Evolutionary conservation across 2,113 vertebrate genomes (phyloP).

Genomic region (Pteropus alecto): DNA sequence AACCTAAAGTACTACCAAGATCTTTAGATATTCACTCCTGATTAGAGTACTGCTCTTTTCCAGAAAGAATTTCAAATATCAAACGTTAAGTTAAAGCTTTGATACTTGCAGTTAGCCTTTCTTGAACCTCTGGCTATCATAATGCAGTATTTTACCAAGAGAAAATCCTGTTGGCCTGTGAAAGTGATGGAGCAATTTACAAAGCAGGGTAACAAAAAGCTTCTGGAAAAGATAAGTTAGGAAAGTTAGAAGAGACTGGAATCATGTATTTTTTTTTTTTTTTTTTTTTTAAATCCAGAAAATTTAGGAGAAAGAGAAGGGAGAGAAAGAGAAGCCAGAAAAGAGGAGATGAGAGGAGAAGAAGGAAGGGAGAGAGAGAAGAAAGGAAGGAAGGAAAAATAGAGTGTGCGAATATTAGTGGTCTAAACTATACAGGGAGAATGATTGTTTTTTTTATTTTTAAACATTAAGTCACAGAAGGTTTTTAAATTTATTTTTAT

Average conservation of each 20-base stretch:
- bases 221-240: not conserved
- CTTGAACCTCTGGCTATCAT: not conserved
- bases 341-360: not conserved
- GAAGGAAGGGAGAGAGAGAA: not conserved
- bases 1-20: not conserved
- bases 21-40: not conserved
- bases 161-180: not conserved
- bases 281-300: no score
- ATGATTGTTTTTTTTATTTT: not conserved
- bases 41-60: not conserved
- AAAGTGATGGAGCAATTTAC: not conserved
- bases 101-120: not conserved
- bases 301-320: not conserved
- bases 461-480: not conserved
- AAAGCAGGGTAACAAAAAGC: not conserved
- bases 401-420: not conserved
- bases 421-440: not conserved
- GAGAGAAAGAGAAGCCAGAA: not conserved
- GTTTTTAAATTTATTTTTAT: not conserved
- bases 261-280: no score
- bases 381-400: not conserved
- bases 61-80: not conserved
- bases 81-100: not conserved
- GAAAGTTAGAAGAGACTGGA: not conserved
- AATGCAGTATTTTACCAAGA: not conserved